These are phyloP conservation scores for Athalia circularis DNA, from an alignment of 2,888 invertebrate species.

Conservation along the genomic window DNA sequence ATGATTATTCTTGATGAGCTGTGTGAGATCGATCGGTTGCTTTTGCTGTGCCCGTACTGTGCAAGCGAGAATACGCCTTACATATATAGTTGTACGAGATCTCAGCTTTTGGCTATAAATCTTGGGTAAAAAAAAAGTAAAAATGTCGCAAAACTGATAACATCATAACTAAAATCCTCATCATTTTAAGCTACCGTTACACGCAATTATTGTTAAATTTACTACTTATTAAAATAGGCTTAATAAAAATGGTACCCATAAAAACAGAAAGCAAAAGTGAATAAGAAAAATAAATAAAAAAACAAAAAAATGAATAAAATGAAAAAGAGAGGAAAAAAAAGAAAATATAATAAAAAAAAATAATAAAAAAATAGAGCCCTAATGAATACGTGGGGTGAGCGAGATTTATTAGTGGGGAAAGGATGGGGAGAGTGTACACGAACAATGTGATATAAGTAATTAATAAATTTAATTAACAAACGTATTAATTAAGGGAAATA, in stretches of 20 bases:
- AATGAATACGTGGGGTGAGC: slow-evolving; percentile 24
- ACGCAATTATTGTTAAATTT: slow-evolving; percentile 40
- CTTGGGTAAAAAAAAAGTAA: not conserved
- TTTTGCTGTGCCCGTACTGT: slow-evolving; percentile 19
- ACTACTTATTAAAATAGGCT: slow-evolving; percentile 29
- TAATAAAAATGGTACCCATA: slow-evolving; percentile 43
- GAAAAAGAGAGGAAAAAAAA: not conserved
- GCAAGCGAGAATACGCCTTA: slow-evolving; percentile 20
- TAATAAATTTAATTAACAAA: slow-evolving; percentile 71
- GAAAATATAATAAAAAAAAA: slow-evolving; percentile 6
- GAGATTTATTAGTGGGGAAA: slow-evolving; percentile 20
- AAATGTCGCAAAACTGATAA: slow-evolving; percentile 29
- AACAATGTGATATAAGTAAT: slow-evolving; percentile 74
- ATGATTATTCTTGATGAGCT: slow-evolving; percentile 12
- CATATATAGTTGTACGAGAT: slow-evolving; percentile 9
- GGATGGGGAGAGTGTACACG: slow-evolving; percentile 61
- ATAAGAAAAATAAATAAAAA: slow-evolving; percentile 46
- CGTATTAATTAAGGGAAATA: slow-evolving; percentile 64
- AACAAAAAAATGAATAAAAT: slow-evolving; percentile 38
- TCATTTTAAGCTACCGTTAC: slow-evolving; percentile 38
- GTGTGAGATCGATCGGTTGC: not conserved
- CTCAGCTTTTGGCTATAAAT: slow-evolving; percentile 25
- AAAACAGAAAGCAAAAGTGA: slow-evolving; percentile 50
- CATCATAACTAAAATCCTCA: slow-evolving; percentile 24
- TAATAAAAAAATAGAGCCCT: slow-evolving; percentile 28